phyloP scores from a whole-genome alignment of 2,797 vertebrate species.

The Pipistrellus pygmaeus region DNA sequence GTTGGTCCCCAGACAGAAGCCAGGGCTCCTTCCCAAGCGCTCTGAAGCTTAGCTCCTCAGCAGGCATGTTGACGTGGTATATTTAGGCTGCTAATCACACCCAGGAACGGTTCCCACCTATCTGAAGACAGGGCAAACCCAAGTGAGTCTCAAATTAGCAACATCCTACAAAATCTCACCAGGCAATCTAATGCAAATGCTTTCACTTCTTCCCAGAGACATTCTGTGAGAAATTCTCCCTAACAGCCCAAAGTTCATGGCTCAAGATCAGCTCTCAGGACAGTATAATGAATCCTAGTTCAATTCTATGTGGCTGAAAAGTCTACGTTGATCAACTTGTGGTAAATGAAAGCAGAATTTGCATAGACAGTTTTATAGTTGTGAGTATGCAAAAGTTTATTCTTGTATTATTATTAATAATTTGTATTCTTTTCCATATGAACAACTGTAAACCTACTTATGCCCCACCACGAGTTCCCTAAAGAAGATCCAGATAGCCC shows the following conservation, averaged over 20 bases:
- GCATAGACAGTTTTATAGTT: neutral
- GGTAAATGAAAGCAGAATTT: neutral
- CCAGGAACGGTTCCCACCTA: slow-evolving; percentile 72
- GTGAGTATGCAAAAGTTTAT: neutral
- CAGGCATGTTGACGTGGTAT: slow-evolving; percentile 59
- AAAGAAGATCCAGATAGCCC: neutral
- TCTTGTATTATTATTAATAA: neutral
- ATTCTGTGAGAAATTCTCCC: slow-evolving; percentile 21
- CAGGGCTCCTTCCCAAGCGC: slow-evolving; percentile 73
- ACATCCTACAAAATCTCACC: slow-evolving; percentile 67
- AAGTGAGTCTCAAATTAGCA: slow-evolving; percentile 75
- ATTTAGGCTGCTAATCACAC: slow-evolving; percentile 79
- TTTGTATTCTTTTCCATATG: neutral
- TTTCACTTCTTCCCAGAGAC: slow-evolving; percentile 42
- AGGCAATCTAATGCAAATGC: slow-evolving; percentile 54
- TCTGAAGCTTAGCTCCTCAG: slow-evolving; percentile 58
- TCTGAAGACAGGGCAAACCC: slow-evolving; percentile 79
- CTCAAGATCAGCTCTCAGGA: neutral
- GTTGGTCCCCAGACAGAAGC: slow-evolving; percentile 67
- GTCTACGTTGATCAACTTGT: neutral
- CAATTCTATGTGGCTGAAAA: neutral
- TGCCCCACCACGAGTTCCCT: neutral
- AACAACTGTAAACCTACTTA: neutral
- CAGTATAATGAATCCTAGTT: neutral
- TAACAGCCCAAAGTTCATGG: neutral